Conservation (phyloP, 2,888 invertebrate species). For the Escarpia spicata region DNA sequence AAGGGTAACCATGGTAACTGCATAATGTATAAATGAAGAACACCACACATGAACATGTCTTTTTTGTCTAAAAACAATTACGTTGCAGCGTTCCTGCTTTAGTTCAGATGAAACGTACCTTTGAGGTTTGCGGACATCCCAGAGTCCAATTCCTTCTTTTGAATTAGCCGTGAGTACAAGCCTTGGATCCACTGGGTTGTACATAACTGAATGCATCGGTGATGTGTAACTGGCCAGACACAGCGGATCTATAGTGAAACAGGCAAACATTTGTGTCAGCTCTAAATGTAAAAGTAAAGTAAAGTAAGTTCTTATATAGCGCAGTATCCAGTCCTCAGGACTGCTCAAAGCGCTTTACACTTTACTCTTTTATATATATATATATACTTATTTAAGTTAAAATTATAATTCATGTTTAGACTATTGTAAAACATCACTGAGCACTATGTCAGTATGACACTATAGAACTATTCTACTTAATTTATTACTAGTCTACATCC, state of each 20-base stretch:
- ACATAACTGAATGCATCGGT: conserved; percentile 95
- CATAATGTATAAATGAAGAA: not conserved
- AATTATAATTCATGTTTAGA: too few relatives aligned
- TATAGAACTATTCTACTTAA: too few relatives aligned
- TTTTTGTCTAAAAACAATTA: conserved; percentile 7
- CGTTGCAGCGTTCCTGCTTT: not conserved
- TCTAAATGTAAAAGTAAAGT: too few relatives aligned
- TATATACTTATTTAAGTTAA: too few relatives aligned
- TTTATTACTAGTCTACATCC: too few relatives aligned
- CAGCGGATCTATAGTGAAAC: conserved; percentile 71
- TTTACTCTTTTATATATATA: too few relatives aligned
- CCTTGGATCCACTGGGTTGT: conserved; percentile 84
- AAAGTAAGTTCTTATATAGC: too few relatives aligned
- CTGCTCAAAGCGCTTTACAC: too few relatives aligned
- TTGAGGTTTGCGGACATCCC: conserved; percentile 87
- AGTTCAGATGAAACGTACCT: conserved; percentile 71
- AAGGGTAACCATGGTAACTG: not conserved
- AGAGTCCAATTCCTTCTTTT: conserved; percentile 86
- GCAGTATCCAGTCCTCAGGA: too few relatives aligned
- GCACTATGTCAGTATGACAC: too few relatives aligned
- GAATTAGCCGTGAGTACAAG: conserved; percentile 89
- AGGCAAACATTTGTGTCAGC: not conserved
- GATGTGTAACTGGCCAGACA: conserved; percentile 76
- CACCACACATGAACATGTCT: not conserved
- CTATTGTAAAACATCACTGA: too few relatives aligned